Base-by-base conservation (phyloP, 2,888 invertebrate species). In the Meiosimyza platycephala region DNA sequence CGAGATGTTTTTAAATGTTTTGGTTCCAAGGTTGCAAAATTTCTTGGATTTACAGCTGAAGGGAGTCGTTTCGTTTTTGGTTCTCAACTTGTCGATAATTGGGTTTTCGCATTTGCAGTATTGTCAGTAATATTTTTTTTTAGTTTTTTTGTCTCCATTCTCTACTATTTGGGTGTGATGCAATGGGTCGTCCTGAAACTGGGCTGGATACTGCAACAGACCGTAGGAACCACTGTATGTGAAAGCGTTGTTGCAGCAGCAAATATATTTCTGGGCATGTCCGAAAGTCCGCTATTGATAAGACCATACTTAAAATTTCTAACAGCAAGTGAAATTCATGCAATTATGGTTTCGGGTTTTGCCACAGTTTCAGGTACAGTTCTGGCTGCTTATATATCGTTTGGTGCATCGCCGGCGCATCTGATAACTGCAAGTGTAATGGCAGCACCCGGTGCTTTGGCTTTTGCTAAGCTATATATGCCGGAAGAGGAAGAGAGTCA, bases 381-480 rank as follows among this genome's bases (percentile, higher is more conserved):
- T 6, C 88, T 98, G 78, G 97, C 96, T 0, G 95, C 96, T 0
- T 98, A 96, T 84, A 95, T 97, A 72, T 90, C 90, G 0, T 96
- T 95, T 85, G 97, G 97, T 0, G 95, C 96, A 0, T 90, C 93
- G 69, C 92, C 98, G 0, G 90, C 93, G 0, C 94, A 97, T 85
- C 88, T 98, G 47, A 91, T 98, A 73, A 95, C 97, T 0, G 95
- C 98, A 0, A 95, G 95, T 76, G 93, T 98, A 0, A 97, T 98
- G 97, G 95, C 97, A 0, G 97, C 98, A 0, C 98, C 98, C 0
- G 96, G 95, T 0, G 93, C 97, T 0, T 87, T 98, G n/a, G 95
- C 95, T 78, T 93, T 91, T 82, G 90, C 96, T n/a, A 98, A 98
- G 85, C 88, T 99, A 0, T 89, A 96, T 80, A 94, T 93, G 87